Percentiles rank a stretch among this genome's conserved stretches.
phyloP scores from a whole-genome alignment of 2,888 invertebrate species.

The Tillus elongatus region DNA sequence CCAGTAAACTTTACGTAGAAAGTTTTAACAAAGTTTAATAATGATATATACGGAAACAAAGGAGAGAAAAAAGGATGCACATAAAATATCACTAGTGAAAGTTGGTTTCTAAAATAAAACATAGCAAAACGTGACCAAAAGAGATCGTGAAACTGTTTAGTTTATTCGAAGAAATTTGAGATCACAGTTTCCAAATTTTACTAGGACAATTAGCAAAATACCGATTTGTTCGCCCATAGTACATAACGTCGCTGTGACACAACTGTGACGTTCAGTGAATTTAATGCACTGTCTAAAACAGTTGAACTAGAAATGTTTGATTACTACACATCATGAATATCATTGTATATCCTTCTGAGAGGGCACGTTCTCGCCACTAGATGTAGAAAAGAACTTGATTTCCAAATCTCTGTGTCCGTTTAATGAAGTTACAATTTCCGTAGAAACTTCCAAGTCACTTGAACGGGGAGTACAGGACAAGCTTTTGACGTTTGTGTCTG shows the following conservation, averaged over 20 bases:
- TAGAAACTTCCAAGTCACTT: slow-evolving; percentile 59
- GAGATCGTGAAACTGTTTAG: too few relatives aligned
- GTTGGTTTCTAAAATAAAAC: background rate
- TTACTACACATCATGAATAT: background rate
- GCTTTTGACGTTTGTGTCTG: slow-evolving; percentile 33
- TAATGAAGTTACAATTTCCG: slow-evolving; percentile 67
- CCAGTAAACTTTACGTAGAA: slow-evolving; percentile 2
- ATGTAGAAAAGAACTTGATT: slow-evolving; percentile 64
- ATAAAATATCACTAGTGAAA: background rate
- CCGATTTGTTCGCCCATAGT: slow-evolving; percentile 2
- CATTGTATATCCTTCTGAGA: slow-evolving; percentile 1
- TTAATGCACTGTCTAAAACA: too few relatives aligned
- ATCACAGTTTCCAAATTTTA: too few relatives aligned
- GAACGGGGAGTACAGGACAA: slow-evolving; percentile 36
- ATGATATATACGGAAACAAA: background rate
- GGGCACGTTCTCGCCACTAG: slow-evolving; percentile 19
- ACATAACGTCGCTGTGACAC: too few relatives aligned
- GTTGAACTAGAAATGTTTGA: too few relatives aligned
- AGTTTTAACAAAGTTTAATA: slow-evolving; percentile 1
- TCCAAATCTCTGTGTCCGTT: slow-evolving; percentile 71
- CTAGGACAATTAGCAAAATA: too few relatives aligned
- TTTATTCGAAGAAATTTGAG: too few relatives aligned
- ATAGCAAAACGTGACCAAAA: too few relatives aligned
- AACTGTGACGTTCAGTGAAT: too few relatives aligned
- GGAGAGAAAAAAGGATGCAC: too few relatives aligned